Percentiles rank a stretch among this genome's conserved stretches.
Evolutionary conservation across 2,113 vertebrate genomes (phyloP).

Genomic region (Butorides virescens): DNA sequence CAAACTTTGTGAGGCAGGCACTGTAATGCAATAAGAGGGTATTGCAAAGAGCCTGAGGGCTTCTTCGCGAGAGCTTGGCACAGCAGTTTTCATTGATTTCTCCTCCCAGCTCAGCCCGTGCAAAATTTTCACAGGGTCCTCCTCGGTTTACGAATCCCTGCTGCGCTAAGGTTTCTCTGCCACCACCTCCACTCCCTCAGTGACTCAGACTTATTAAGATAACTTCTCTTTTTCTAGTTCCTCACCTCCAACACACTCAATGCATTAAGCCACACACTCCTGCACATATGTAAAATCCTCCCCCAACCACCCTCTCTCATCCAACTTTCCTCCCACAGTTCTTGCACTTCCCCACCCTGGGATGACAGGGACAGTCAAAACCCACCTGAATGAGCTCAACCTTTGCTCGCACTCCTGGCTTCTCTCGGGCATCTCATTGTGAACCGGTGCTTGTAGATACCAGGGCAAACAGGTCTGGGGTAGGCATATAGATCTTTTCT

Average conservation of each 20-base stretch:
- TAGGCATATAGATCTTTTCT: not conserved
- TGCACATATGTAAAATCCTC: constrained; percentile 3
- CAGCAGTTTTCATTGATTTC: not conserved
- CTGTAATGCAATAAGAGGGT: not conserved
- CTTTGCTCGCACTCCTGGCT: not conserved
- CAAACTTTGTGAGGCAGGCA: not conserved
- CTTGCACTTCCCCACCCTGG: constrained; percentile 2
- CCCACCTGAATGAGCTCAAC: not conserved
- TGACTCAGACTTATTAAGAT: constrained; percentile 67
- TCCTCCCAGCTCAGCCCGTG: not conserved
- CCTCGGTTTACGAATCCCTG: not conserved
- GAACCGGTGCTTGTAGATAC: not conserved
- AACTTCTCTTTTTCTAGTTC: constrained; percentile 63
- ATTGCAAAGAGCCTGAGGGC: not conserved
- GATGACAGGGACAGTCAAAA: constrained; percentile 31
- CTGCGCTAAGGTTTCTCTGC: not conserved
- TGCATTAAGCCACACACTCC: constrained; percentile 34
- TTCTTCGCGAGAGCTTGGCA: not conserved
- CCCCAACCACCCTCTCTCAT: not conserved
- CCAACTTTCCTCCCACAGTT: constrained; percentile 31
- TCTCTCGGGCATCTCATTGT: not conserved
- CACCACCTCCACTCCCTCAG: constrained; percentile 38
- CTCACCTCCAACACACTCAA: constrained; percentile 55
- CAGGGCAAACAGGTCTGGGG: not conserved
- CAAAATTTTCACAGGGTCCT: not conserved